These are phyloP conservation scores for Metridium senile DNA, from an alignment of 92 coral and sea anemone genomes.

Conservation along the genomic window DNA sequence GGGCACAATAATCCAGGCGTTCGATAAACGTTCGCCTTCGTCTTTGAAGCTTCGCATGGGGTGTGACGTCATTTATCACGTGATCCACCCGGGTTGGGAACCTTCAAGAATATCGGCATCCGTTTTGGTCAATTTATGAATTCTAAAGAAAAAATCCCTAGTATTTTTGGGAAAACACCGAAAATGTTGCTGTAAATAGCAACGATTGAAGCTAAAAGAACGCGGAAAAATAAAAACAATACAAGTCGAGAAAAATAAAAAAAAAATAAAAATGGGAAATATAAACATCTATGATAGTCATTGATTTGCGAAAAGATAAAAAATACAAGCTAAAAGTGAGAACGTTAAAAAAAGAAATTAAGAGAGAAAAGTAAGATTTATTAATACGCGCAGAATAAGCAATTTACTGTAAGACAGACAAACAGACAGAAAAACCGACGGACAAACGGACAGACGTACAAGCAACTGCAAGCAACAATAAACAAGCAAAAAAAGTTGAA, in stretches of 20 bases:
- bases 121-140: background rate
- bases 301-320: too few species aligned
- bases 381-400: too few species aligned
- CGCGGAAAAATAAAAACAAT: background rate
- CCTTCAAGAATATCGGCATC: background rate
- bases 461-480: background rate
- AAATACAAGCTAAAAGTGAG: too few species aligned
- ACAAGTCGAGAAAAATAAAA: background rate
- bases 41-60: constrained; percentile 40
- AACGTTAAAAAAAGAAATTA: too few species aligned
- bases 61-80: constrained; percentile 71
- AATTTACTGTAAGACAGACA: too few species aligned
- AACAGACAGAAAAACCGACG: background rate
- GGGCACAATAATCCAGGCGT: constrained; percentile 47
- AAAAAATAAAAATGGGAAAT: background rate
- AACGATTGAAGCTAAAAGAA: background rate
- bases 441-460: background rate
- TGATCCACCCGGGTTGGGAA: constrained; percentile 38
- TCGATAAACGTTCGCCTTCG: constrained; percentile 28
- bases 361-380: too few species aligned
- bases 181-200: background rate
- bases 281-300: too few species aligned
- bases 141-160: background rate
- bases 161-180: background rate
- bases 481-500: background rate